Evolutionary conservation across 2,888 invertebrate genomes (phyloP), one percentile per base, ranked within the genome.

Genomic region (Agrotis ipsilon): DNA sequence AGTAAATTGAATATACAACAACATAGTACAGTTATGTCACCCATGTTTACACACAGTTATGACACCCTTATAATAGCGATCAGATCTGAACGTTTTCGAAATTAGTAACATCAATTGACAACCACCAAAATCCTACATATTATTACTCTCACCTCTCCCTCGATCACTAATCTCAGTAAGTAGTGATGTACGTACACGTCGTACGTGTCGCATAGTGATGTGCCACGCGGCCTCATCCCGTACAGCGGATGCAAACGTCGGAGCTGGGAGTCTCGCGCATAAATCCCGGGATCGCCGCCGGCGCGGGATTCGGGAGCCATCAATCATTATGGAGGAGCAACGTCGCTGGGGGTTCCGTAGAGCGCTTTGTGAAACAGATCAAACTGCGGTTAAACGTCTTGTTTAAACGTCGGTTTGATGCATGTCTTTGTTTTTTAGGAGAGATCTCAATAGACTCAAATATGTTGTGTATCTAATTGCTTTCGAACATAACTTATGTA

Each of bases 221-320:
- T 77, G 77, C 80, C 81, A 84, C 70, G 78, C 78, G 67, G 75
- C 71, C 66, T 72, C 68, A 51, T 86, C 65, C 83, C 84, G 77
- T 72, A 76, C 87, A 89, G 88, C 93, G 94, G 93, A 94, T 93
- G 92, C 91, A 91, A 87, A 86, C 88, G 91, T 91, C 93, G 83
- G 86, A 84, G 90, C 87, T 81, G 89, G 90, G 93, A 94, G 93
- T 89, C 88, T 82, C 87, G 89, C 88, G 92, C 90, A 95, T 96
- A 96, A 95, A 96, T 96, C 92, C 90, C 88, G 88, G 89, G 92
- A 85, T 93, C 89, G 95, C 95, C 94, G 95, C 92, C 92, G 92
- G 95, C 93, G 90, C 94, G 88, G 92, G 93, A 92, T 94, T 95
- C 90, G 94, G 95, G 93, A 92, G 88, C 92, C 89, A 96, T 96